Percentiles rank a stretch among this genome's conserved stretches.
phyloP scores from a whole-genome alignment of 2,113 vertebrate genomes.

The Ivindomyrus marchei region DNA sequence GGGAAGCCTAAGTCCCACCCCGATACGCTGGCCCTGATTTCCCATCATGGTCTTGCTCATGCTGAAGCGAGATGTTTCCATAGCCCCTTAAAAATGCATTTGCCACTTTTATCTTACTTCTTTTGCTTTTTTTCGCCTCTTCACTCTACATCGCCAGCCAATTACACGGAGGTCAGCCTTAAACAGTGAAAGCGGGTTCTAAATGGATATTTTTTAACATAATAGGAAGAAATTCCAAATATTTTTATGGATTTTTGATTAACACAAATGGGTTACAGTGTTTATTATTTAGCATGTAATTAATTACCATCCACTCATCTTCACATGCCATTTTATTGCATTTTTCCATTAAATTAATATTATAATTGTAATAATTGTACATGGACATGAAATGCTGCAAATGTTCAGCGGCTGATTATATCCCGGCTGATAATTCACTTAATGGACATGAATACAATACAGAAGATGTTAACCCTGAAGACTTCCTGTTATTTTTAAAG shows the following conservation, averaged over 20 bases:
- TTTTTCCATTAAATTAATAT: constrained; percentile 12
- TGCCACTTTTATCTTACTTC: not conserved
- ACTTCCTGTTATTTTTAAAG: not conserved
- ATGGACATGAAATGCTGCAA: not conserved
- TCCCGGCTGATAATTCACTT: not conserved
- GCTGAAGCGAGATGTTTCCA: not conserved
- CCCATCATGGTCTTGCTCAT: not conserved
- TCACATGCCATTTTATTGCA: not conserved
- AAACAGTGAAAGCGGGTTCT: not conserved
- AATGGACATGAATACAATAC: not conserved
- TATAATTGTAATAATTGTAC: constrained; percentile 3
- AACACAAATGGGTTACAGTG: not conserved
- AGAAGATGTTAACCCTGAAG: not conserved
- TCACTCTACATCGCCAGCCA: not conserved
- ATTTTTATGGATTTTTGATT: not conserved
- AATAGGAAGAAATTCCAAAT: not conserved
- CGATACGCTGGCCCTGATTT: not conserved
- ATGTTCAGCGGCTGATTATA: not conserved
- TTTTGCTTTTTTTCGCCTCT: not conserved
- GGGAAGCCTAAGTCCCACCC: not conserved
- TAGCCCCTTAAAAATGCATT: not conserved
- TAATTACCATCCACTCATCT: constrained; percentile 1
- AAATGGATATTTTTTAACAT: not conserved
- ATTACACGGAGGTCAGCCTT: not conserved
- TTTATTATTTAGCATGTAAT: not conserved